Conservation (phyloP, 2,113 vertebrate species). For the Paramisgurnus dabryanus region DNA sequence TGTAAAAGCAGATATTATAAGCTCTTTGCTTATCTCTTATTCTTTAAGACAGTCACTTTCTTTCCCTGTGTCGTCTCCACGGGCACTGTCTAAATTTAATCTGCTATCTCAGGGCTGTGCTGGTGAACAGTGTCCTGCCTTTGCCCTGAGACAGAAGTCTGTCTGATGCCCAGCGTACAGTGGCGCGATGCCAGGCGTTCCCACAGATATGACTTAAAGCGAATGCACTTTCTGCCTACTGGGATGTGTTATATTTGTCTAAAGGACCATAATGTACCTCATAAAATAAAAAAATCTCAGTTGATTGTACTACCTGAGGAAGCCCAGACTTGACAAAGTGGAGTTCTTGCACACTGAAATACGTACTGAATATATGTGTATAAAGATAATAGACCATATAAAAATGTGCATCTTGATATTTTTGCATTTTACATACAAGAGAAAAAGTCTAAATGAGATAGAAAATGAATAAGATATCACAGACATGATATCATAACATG, state of each 20-base stretch:
- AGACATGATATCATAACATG: neutral
- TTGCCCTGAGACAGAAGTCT: conserved; percentile 38
- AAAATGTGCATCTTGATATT: no score
- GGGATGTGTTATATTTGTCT: conserved; percentile 4
- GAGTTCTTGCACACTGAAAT: neutral
- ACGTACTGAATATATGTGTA: neutral
- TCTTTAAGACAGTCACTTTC: conserved; percentile 8
- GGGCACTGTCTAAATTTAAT: conserved; percentile 44
- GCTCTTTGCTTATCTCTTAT: conserved; percentile 15
- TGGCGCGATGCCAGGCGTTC: neutral
- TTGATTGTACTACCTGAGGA: conserved; percentile 4
- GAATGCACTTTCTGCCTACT: conserved; percentile 11
- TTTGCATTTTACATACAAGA: no score
- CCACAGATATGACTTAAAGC: neutral
- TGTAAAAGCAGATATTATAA: conserved; percentile 32
- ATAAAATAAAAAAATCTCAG: neutral
- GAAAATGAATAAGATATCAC: neutral
- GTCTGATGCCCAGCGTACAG: conserved; percentile 28
- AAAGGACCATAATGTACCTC: neutral
- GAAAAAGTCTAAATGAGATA: neutral
- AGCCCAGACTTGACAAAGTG: neutral
- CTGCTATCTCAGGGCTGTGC: conserved; percentile 23
- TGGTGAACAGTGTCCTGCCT: conserved; percentile 30
- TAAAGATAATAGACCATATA: no score
- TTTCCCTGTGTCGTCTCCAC: conserved; percentile 10